A percentile compares a stretch with the other conserved stretches of the same genome.
phyloP scores from a whole-genome alignment of 1,140 invertebrate genomes.

The Zaprionus vittiger region DNA sequence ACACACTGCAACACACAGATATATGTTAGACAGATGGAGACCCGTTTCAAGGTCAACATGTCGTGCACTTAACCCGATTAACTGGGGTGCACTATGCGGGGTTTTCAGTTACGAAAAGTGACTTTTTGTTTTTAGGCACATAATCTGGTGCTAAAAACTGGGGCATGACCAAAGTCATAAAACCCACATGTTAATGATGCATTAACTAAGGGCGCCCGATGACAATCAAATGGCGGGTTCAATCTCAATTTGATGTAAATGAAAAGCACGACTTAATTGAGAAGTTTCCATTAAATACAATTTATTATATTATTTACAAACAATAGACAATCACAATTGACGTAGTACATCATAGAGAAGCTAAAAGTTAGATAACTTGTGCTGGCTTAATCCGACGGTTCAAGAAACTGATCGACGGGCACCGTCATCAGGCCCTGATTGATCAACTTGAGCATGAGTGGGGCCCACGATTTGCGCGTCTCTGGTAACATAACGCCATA shows the following conservation, averaged over 20 bases:
- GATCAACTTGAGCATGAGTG: constrained; percentile 61
- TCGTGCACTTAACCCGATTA: constrained; percentile 56
- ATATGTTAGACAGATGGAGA: constrained; percentile 15
- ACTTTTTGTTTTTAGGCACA: constrained; percentile 42
- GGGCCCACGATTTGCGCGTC: constrained; percentile 73
- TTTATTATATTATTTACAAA: constrained; percentile 25
- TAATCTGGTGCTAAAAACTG: constrained; percentile 46
- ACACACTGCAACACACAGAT: background rate
- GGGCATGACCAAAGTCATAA: constrained; percentile 59
- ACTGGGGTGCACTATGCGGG: constrained; percentile 32
- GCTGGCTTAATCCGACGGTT: constrained; percentile 5
- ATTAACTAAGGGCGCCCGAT: constrained; percentile 39
- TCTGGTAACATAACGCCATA: constrained; percentile 76
- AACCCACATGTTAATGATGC: constrained; percentile 41
- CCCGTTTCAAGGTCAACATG: constrained; percentile 49
- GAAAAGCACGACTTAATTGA: constrained; percentile 18
- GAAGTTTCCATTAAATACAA: constrained; percentile 21
- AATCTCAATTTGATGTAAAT: constrained; percentile 13
- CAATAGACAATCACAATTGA: constrained; percentile 40
- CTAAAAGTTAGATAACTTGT: background rate
- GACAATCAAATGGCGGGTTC: constrained; percentile 36
- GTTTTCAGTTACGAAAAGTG: constrained; percentile 30
- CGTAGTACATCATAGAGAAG: background rate
- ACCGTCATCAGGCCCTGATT: constrained; percentile 68
- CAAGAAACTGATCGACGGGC: constrained; percentile 69